A percentile compares a stretch with the other conserved stretches of the same genome.
Conservation (phyloP, 2,888 invertebrate genomes). For the Alsophila aescularia region DNA sequence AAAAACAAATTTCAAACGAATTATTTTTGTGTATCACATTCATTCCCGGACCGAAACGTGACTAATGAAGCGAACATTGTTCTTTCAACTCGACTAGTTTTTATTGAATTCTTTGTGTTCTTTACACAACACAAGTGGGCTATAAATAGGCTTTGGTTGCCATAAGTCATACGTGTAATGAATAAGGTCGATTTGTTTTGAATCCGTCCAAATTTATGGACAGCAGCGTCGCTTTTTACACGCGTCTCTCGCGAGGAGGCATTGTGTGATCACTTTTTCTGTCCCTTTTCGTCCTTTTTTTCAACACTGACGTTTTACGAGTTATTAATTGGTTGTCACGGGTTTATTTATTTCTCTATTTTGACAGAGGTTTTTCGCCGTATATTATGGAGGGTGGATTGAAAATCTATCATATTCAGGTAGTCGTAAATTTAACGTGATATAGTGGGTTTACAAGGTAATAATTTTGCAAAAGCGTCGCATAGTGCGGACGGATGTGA, state of each 20-base stretch:
- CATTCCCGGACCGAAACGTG: slow-evolving; percentile 58
- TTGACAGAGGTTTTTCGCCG: slow-evolving; percentile 80
- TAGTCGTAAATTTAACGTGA: slow-evolving; percentile 82
- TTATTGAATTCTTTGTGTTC: slow-evolving; percentile 68
- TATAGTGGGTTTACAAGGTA: slow-evolving; percentile 80
- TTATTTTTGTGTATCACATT: slow-evolving; percentile 24
- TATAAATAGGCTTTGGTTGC: slow-evolving; percentile 72
- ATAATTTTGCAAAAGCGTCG: slow-evolving; percentile 79
- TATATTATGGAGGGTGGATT: slow-evolving; percentile 79
- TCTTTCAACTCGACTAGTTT: slow-evolving; percentile 63
- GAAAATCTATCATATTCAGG: slow-evolving; percentile 85
- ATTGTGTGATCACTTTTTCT: slow-evolving; percentile 80
- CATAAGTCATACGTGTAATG: slow-evolving; percentile 84
- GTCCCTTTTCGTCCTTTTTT: slow-evolving; percentile 77
- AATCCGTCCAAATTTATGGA: slow-evolving; percentile 82
- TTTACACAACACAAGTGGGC: slow-evolving; percentile 73
- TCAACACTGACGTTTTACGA: slow-evolving; percentile 83
- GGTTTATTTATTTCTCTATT: slow-evolving; percentile 84
- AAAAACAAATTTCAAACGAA: slow-evolving; percentile 37
- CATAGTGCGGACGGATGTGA: slow-evolving; percentile 81
- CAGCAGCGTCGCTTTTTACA: slow-evolving; percentile 79
- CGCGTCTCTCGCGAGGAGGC: slow-evolving; percentile 77
- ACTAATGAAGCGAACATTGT: slow-evolving; percentile 73
- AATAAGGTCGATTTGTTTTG: slow-evolving; percentile 85
- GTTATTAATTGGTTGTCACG: slow-evolving; percentile 84